Percentiles rank a stretch among this genome's conserved stretches.
These are phyloP conservation scores for Rhynchophorus ferrugineus DNA, from an alignment of 1,140 invertebrate species.

Conservation along the genomic window DNA sequence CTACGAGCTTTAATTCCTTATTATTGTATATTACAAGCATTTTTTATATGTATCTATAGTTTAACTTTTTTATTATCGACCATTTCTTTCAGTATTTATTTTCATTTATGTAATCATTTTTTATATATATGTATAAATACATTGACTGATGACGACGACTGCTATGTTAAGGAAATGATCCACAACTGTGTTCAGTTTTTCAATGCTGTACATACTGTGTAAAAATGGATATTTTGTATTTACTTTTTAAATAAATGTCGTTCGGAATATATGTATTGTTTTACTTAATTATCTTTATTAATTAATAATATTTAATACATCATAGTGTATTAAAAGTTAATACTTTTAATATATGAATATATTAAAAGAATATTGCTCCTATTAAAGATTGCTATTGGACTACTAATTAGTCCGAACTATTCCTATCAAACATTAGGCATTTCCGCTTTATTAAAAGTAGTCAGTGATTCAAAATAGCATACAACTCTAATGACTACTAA, in stretches of 20 bases:
- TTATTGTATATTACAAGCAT: not conserved
- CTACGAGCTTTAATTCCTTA: not conserved
- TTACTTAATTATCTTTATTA: not conserved
- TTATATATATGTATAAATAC: conserved; percentile 2
- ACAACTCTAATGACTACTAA: too few species aligned
- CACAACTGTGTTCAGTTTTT: not conserved
- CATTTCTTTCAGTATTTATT: conserved; percentile 7
- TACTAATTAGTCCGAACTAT: too few species aligned
- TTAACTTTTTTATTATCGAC: not conserved
- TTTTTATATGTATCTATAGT: not conserved
- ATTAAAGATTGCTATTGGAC: too few species aligned
- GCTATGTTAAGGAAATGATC: conserved; percentile 20
- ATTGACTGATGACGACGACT: conserved; percentile 22
- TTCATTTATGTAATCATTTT: not conserved
- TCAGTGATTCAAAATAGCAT: too few species aligned
- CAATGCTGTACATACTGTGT: not conserved
- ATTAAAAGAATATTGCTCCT: too few species aligned
- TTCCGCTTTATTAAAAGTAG: too few species aligned
- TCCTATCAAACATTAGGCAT: too few species aligned
- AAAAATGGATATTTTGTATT: not conserved
- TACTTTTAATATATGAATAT: too few species aligned
- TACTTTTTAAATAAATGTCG: not conserved
- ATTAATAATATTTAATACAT: not conserved
- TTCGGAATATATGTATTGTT: not conserved
- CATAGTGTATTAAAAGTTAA: too few species aligned